Evolutionary conservation across 2,797 vertebrate species (phyloP).

Genomic region (Esox masquinongy): DNA sequence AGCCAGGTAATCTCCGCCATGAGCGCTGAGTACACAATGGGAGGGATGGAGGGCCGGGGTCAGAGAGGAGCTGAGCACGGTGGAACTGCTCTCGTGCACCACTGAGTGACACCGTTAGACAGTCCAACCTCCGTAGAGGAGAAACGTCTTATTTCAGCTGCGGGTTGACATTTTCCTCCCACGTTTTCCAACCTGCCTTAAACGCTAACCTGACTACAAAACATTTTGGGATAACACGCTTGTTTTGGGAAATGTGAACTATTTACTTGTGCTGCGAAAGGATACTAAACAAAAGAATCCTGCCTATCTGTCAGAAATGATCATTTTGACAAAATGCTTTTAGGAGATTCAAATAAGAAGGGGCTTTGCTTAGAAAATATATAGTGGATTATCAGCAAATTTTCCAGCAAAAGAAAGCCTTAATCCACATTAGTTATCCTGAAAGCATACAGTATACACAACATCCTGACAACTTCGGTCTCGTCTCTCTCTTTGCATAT

Average conservation of each 20-base stretch:
- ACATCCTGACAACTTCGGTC: not conserved
- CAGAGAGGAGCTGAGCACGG: constrained; percentile 12
- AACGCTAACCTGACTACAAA: not conserved
- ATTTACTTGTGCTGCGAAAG: no score
- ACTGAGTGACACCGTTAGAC: constrained; percentile 15
- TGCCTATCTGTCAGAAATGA: no score
- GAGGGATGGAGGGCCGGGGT: constrained; percentile 24
- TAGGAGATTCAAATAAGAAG: no score
- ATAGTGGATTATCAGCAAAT: not conserved
- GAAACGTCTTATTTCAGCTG: not conserved
- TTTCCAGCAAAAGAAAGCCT: not conserved
- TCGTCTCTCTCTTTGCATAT: not conserved
- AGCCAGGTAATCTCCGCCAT: constrained; percentile 68
- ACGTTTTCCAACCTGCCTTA: constrained; percentile 12
- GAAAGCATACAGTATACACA: not conserved
- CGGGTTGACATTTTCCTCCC: no score
- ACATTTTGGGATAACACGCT: not conserved
- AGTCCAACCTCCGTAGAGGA: not conserved
- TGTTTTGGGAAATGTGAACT: not conserved
- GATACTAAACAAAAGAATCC: no score
- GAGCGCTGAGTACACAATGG: constrained; percentile 42
- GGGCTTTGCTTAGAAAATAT: not conserved
- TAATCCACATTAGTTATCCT: not conserved
- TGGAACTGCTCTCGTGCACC: constrained; percentile 24
- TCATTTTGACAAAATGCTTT: no score